Evolutionary conservation across 2,888 invertebrate species (phyloP).

Genomic region (Galerucella nymphaeae): DNA sequence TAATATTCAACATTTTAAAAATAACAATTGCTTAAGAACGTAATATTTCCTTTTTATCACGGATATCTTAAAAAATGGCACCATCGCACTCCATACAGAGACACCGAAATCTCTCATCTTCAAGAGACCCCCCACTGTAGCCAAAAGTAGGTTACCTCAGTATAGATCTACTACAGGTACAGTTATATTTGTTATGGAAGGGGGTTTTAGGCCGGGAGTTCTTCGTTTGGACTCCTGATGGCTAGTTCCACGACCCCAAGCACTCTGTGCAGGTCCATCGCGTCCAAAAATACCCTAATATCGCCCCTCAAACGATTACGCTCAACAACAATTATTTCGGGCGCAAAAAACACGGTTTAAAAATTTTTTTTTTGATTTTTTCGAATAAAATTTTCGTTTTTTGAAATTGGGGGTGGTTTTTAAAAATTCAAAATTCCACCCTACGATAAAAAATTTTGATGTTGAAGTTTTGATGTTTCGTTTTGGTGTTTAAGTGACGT

Average conservation of each 20-base stretch:
- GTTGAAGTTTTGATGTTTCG: background rate
- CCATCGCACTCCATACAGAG: slow-evolving; percentile 30
- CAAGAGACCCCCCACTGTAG: slow-evolving; percentile 57
- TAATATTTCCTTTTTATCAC: background rate
- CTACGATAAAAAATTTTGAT: background rate
- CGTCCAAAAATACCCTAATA: slow-evolving; percentile 26
- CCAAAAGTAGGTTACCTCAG: slow-evolving; percentile 63
- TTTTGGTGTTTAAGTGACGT: slow-evolving; percentile 2
- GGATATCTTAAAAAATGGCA: slow-evolving; percentile 16
- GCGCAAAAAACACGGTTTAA: background rate
- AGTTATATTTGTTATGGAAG: slow-evolving; percentile 58
- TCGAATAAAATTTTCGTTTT: too few relatives aligned
- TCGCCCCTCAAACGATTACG: slow-evolving; percentile 13
- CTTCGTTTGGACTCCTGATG: slow-evolving; percentile 60
- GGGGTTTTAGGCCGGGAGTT: slow-evolving; percentile 51
- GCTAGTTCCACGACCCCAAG: slow-evolving; percentile 60
- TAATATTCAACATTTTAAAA: too few relatives aligned
- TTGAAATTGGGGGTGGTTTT: slow-evolving; percentile 10
- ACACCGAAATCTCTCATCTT: slow-evolving; percentile 58
- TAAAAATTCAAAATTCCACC: background rate
- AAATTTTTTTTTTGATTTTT: too few relatives aligned
- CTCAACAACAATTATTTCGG: background rate
- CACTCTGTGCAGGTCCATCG: slow-evolving; percentile 53
- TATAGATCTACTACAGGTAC: slow-evolving; percentile 65
- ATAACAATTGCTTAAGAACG: background rate